Percentiles rank a stretch among this genome's conserved stretches.
phyloP scores from a whole-genome alignment of 1,140 invertebrate species.

The Listronotus bonariensis region DNA sequence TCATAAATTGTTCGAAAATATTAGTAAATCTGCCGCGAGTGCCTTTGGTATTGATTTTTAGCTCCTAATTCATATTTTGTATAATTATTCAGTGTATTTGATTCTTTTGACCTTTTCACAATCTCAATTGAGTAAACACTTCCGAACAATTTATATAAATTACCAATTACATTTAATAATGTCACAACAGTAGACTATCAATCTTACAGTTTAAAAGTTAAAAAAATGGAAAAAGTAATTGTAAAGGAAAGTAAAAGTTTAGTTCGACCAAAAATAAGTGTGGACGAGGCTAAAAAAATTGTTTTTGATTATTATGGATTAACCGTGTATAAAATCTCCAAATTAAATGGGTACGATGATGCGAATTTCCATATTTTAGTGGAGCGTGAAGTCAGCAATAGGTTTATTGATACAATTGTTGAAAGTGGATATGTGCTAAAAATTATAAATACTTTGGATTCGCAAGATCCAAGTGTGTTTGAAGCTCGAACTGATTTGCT shows the following conservation, averaged over 20 bases:
- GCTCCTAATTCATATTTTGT: too few relatives aligned
- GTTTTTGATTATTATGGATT: slow-evolving; percentile 72
- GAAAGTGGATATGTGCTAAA: slow-evolving; percentile 77
- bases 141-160: too few relatives aligned
- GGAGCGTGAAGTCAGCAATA: slow-evolving; percentile 29
- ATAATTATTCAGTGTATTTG: too few relatives aligned
- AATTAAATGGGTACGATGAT: slow-evolving; percentile 82
- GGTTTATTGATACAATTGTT: slow-evolving; percentile 31
- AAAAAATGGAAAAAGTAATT: too few relatives aligned
- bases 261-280: slow-evolving; percentile 51
- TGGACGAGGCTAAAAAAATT: slow-evolving; percentile 61
- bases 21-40: too few relatives aligned
- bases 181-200: too few relatives aligned
- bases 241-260: background rate
- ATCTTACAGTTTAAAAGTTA: too few relatives aligned
- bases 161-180: too few relatives aligned
- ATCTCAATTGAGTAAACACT: too few relatives aligned
- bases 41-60: too few relatives aligned
- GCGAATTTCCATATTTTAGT: slow-evolving; percentile 66
- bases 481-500: slow-evolving; percentile 74
- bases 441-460: slow-evolving; percentile 80
- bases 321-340: slow-evolving; percentile 64
- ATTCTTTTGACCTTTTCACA: too few relatives aligned
- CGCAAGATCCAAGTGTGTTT: slow-evolving; percentile 66
- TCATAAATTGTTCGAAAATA: too few relatives aligned